Percentiles rank a stretch among this genome's conserved stretches.
These are phyloP conservation scores for Tetragnatha montana DNA, from an alignment of 2,888 invertebrate genomes.

Conservation along the genomic window DNA sequence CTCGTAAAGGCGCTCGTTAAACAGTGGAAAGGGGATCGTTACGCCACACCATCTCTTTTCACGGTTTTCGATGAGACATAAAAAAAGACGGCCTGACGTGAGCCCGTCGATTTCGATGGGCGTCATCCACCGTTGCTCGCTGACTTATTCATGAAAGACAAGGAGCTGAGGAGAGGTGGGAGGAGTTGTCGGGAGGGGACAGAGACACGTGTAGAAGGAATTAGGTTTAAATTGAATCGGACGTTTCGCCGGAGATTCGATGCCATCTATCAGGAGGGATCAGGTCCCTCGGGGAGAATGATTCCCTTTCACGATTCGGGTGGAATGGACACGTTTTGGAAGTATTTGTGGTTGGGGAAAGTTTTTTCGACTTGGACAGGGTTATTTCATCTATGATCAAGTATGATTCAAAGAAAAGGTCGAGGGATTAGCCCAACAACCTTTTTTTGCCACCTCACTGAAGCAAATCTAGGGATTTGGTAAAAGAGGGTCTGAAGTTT, in stretches of 20 bases:
- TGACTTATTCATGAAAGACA: slow-evolving; percentile 66
- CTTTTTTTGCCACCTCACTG: too few relatives aligned
- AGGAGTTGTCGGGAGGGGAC: slow-evolving; percentile 3
- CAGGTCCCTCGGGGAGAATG: neutral
- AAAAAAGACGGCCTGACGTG: neutral
- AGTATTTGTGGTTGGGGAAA: too few relatives aligned
- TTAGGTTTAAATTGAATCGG: slow-evolving; percentile 50
- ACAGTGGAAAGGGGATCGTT: slow-evolving; percentile 22
- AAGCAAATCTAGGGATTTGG: too few relatives aligned
- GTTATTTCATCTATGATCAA: too few relatives aligned
- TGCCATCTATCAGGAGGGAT: slow-evolving; percentile 27
- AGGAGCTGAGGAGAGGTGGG: slow-evolving; percentile 1
- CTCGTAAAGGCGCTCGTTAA: slow-evolving; percentile 26
- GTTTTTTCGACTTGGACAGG: too few relatives aligned
- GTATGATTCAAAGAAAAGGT: too few relatives aligned
- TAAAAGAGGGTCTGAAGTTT: too few relatives aligned
- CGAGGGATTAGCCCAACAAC: too few relatives aligned
- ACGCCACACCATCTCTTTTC: slow-evolving; percentile 1
- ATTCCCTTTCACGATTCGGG: neutral
- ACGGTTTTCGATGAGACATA: neutral
- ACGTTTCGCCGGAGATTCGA: slow-evolving; percentile 9
- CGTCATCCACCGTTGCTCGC: slow-evolving; percentile 19
- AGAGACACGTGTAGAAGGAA: slow-evolving; percentile 36
- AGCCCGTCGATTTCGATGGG: slow-evolving; percentile 3
- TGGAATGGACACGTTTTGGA: neutral